Base-by-base conservation (phyloP, 2,888 invertebrate genomes). In the Drosophila leonis region DNA sequence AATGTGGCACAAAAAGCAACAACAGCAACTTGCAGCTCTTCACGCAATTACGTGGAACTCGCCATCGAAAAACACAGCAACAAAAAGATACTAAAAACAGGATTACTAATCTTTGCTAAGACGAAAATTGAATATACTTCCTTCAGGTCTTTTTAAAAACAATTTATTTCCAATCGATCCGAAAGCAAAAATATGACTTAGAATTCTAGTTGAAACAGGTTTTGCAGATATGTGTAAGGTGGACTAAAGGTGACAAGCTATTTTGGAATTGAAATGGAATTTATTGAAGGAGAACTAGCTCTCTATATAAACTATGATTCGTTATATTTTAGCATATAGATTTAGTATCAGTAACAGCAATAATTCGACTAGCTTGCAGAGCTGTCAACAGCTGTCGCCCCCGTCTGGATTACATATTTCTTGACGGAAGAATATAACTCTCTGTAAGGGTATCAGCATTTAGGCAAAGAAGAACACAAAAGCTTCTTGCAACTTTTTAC, bases 11-110 rank as follows among this genome's bases (percentile, higher is more conserved):
- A 65, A 75, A 75, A 62, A 78, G n/a, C n/a, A 18, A 5, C 31
- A 18, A 13, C 42, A 65, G 18, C 60, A 60, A 62, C 56, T 62
- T 62, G 33, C 37, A 62, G 48, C 68, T 48, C 72, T 52, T 69
- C 54, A 65, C 49, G 70, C 82, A 82, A 80, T 78, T 78, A 84
- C 80, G 73, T 78, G 72, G 86, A 86, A 86, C 74, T 78, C 70
- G 72, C 64, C 64, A 35, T 20, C 39, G n/a, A 56, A 49, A 48
- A 74, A 42, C 44, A 51, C 24, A 10, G 46, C 61, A 68, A 49
- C 27, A 7, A 31, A 60, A 65, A 76, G 52, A 18, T 7, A 37
- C 15, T 41, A 2, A 20, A 69, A 64, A 41, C 46, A 31, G 27
- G 29, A 27, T n/a, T 18, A 1, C 0, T 12, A 2, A 12, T 27